Percentiles rank a stretch among this genome's conserved stretches.
These are phyloP conservation scores for Pocillopora damicornis DNA, from an alignment of 64 coral and sea anemone species.

Conservation along the genomic window DNA sequence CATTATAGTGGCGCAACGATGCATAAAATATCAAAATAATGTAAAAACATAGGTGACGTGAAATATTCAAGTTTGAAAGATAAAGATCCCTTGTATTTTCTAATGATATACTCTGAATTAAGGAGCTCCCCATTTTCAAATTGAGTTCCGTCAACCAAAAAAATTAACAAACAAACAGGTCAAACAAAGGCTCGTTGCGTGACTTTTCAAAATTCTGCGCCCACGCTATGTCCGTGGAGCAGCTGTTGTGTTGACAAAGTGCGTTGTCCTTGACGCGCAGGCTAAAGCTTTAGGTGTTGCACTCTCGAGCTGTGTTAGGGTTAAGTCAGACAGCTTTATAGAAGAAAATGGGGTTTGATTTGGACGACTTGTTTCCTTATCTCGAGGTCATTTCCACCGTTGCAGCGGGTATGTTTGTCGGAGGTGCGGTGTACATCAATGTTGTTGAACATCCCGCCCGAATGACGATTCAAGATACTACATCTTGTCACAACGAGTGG, in stretches of 20 bases:
- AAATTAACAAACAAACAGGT: no score
- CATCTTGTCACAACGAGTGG: constrained; percentile 75
- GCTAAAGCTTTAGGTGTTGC: not conserved
- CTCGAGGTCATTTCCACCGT: constrained; percentile 65
- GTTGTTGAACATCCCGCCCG: constrained; percentile 71
- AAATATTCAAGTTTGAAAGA: no score
- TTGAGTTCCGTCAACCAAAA: no score
- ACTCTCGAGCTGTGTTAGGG: no score
- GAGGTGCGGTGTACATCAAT: constrained; percentile 65
- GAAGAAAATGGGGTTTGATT: constrained; percentile 62
- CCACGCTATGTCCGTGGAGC: not conserved
- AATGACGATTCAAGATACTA: constrained; percentile 62
- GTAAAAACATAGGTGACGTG: no score
- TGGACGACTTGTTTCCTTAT: constrained; percentile 52
- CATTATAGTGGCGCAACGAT: no score
- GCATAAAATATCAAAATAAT: no score
- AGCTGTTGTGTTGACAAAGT: not conserved
- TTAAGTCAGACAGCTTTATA: not conserved
- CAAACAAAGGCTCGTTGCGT: not conserved
- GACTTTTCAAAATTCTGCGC: not conserved
- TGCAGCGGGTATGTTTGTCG: constrained; percentile 58
- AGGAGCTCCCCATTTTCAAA: no score
- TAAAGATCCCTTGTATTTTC: no score
- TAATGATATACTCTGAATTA: no score
- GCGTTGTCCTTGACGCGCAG: constrained; percentile 2